Conservation (phyloP, 35 echinoderm and acorn worm genomes). For the Eucidaris tribuloides region DNA sequence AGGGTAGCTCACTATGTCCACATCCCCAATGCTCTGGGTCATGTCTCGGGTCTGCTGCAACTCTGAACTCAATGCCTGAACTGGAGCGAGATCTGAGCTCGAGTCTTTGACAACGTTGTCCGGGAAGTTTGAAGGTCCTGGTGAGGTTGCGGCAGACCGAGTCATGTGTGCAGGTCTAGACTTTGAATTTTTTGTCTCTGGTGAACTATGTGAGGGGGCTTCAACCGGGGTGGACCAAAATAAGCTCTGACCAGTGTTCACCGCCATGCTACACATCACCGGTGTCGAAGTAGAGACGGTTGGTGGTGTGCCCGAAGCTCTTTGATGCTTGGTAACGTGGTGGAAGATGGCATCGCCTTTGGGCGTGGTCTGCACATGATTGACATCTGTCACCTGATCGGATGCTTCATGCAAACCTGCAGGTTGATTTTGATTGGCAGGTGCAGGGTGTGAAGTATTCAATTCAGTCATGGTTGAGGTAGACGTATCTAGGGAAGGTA, state of each 20-base stretch:
- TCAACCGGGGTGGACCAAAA: conserved; percentile 38
- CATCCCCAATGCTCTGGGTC: not conserved
- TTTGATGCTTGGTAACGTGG: too few species aligned
- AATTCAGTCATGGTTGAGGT: not conserved
- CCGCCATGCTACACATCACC: conserved; percentile 47
- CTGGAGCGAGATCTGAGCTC: too few species aligned
- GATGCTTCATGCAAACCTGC: too few species aligned
- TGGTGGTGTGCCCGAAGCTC: conserved; percentile 68
- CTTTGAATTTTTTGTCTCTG: too few species aligned
- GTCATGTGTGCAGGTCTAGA: too few species aligned
- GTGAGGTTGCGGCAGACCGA: too few species aligned
- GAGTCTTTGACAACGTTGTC: too few species aligned
- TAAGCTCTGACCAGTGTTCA: conserved; percentile 83
- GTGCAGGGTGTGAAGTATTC: not conserved
- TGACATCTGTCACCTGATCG: too few species aligned
- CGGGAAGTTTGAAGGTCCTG: too few species aligned
- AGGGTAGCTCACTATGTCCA: conserved; percentile 16
- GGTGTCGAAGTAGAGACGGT: conserved; percentile 4
- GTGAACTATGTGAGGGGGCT: not conserved
- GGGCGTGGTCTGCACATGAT: too few species aligned
- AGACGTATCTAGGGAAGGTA: not conserved
- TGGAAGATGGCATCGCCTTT: too few species aligned
- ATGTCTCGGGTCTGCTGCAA: conserved; percentile 8
- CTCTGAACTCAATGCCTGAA: too few species aligned
- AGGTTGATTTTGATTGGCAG: not conserved